Evolutionary conservation across 30 jellyfish, hydroid and myxozoan genomes (phyloP).

Genomic region (Hydractinia symbiolongicarpus): DNA sequence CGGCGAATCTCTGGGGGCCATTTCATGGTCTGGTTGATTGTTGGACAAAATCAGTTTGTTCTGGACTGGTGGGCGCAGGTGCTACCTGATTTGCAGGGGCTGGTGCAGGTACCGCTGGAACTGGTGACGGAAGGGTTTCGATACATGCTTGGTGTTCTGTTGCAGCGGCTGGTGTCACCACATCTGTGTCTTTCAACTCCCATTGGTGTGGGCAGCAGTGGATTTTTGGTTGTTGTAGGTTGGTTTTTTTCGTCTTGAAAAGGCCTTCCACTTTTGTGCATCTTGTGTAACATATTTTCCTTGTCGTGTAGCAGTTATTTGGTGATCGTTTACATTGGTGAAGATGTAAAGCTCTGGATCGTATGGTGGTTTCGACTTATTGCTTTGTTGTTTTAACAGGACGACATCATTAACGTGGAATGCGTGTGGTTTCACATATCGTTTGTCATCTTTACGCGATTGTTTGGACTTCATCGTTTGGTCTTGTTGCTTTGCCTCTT

Average conservation of each 20-base stretch:
- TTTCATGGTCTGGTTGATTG: background rate
- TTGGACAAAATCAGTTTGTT: background rate
- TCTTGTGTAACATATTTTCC: background rate
- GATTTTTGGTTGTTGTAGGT: background rate
- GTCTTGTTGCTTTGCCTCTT: constrained; percentile 16
- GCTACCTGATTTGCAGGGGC: too few species aligned
- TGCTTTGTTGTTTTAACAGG: constrained; percentile 12
- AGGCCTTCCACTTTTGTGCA: constrained; percentile 7
- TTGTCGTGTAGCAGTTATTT: too few species aligned
- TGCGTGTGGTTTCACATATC: too few species aligned
- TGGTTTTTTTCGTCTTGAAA: background rate
- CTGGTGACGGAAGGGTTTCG: background rate
- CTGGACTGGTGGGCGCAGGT: too few species aligned
- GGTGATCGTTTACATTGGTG: background rate
- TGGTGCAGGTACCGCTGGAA: too few species aligned
- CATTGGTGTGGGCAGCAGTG: background rate
- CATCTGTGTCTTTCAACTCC: too few species aligned
- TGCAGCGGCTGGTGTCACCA: too few species aligned
- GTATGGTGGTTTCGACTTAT: constrained; percentile 9
- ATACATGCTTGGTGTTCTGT: background rate
- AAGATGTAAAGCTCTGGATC: constrained; percentile 1
- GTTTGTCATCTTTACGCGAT: background rate
- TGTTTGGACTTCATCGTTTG: background rate
- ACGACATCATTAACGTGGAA: background rate
- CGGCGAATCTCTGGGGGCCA: background rate